A percentile compares a stretch with the other conserved stretches of the same genome.
Evolutionary conservation across 35 echinoderm and acorn worm species (phyloP).

Genomic region (Stichopus chloronotus): DNA sequence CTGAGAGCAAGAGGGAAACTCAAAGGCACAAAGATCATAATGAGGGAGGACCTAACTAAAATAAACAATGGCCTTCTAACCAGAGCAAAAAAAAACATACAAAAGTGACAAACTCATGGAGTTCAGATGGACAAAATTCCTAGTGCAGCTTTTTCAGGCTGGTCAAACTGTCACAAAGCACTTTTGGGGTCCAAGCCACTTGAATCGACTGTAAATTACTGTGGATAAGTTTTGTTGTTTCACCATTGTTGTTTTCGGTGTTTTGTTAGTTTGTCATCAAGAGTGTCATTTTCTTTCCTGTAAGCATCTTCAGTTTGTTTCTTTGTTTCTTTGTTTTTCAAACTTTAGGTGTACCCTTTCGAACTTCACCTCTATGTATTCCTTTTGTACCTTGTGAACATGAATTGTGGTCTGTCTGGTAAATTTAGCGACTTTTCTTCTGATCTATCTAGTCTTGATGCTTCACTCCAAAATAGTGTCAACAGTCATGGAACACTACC

Average conservation of each 20-base stretch:
- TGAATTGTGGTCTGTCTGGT: background rate
- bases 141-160: background rate
- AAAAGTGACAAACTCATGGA: background rate
- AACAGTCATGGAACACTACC: background rate
- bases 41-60: background rate
- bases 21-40: background rate
- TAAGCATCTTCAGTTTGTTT: background rate
- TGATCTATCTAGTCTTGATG: background rate
- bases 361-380: too few relatives aligned
- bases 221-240: background rate
- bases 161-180: background rate
- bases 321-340: background rate
- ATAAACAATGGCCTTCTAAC: background rate
- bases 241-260: background rate
- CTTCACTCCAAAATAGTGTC: background rate
- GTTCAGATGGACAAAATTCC: background rate
- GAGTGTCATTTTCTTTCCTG: background rate
- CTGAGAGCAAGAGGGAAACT: background rate
- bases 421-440: constrained; percentile 2
- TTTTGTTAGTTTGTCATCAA: background rate
- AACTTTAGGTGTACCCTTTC: background rate
- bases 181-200: background rate
- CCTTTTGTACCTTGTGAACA: background rate
- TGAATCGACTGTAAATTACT: background rate
- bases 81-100: background rate